Percentiles rank a stretch among this genome's conserved stretches.
phyloP scores from a whole-genome alignment of 1,140 invertebrate species.

The Hermatobates lingyangjiaoensis region DNA sequence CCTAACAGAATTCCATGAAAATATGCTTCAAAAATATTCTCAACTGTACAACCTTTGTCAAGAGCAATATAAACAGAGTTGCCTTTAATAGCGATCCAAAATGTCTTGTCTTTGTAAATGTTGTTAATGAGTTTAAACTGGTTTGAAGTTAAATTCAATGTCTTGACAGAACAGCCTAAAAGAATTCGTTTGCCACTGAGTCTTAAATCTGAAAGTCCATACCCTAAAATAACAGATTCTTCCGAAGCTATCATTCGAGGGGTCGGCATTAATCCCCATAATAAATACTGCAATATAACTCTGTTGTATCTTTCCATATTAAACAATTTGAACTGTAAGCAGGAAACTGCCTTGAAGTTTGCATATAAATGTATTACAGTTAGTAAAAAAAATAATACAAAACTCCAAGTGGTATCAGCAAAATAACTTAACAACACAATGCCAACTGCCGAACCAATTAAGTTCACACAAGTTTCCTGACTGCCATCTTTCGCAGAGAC shows the following conservation, averaged over 20 bases:
- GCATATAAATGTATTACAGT: slow-evolving; percentile 64
- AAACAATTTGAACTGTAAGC: slow-evolving; percentile 33
- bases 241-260: slow-evolving; percentile 31
- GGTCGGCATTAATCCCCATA: slow-evolving; percentile 25
- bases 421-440: slow-evolving; percentile 55
- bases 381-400: slow-evolving; percentile 47
- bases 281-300: slow-evolving; percentile 39
- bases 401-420: slow-evolving; percentile 38
- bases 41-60: slow-evolving; percentile 22
- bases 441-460: slow-evolving; percentile 59
- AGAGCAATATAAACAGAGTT: slow-evolving; percentile 28
- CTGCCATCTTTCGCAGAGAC: slow-evolving; percentile 90
- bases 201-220: slow-evolving; percentile 25
- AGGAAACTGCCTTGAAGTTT: slow-evolving; percentile 68
- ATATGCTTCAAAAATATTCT: slow-evolving; percentile 30
- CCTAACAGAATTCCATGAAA: slow-evolving; percentile 30
- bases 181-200: slow-evolving; percentile 31
- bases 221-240: slow-evolving; percentile 37
- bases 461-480: slow-evolving; percentile 88
- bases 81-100: slow-evolving; percentile 28
- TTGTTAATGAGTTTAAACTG: slow-evolving; percentile 22
- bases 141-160: slow-evolving; percentile 21
- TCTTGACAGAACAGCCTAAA: slow-evolving; percentile 31
- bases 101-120: slow-evolving; percentile 26
- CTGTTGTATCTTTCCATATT: slow-evolving; percentile 57